Percentiles rank a stretch among this genome's conserved stretches.
Evolutionary conservation across 2,888 invertebrate species (phyloP).

Genomic region (Eilema sororculum): DNA sequence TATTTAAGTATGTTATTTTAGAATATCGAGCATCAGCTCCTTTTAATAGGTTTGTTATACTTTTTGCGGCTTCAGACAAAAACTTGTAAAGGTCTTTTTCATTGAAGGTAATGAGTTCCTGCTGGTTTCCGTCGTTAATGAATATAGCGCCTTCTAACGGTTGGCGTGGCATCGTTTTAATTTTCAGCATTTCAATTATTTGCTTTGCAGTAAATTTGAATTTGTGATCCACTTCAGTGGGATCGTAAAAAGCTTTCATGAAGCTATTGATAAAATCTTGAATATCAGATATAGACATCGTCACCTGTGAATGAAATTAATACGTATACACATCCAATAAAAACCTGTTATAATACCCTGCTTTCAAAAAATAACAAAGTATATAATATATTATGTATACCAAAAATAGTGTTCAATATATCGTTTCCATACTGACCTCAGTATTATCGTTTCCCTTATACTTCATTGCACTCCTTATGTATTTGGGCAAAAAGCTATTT

Average conservation of each 20-base stretch:
- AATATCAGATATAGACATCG: slow-evolving; percentile 70
- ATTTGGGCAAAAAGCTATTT: slow-evolving; percentile 85
- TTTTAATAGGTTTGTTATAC: not conserved
- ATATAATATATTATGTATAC: too few relatives aligned
- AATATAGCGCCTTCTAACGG: slow-evolving; percentile 87
- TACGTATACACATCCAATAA: too few relatives aligned
- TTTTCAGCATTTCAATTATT: slow-evolving; percentile 86
- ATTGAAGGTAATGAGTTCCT: slow-evolving; percentile 83
- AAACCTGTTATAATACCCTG: too few relatives aligned
- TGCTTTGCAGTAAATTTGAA: slow-evolving; percentile 85
- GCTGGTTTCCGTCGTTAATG: slow-evolving; percentile 75
- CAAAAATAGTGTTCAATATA: too few relatives aligned
- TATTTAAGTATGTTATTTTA: slow-evolving; percentile 2
- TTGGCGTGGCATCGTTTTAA: slow-evolving; percentile 81
- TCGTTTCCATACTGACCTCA: slow-evolving; percentile 55
- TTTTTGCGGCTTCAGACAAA: not conserved
- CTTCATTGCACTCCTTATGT: slow-evolving; percentile 59
- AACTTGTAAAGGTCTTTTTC: slow-evolving; percentile 78
- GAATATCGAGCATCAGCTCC: not conserved
- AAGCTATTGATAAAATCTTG: slow-evolving; percentile 66
- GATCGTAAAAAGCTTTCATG: slow-evolving; percentile 40
- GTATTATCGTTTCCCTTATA: slow-evolving; percentile 61
- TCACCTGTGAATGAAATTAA: slow-evolving; percentile 60
- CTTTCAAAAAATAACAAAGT: too few relatives aligned
- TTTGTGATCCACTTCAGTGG: slow-evolving; percentile 52